Percentiles rank a stretch among this genome's conserved stretches.
phyloP scores from a whole-genome alignment of 2,113 vertebrate genomes.

The Tapirus terrestris region DNA sequence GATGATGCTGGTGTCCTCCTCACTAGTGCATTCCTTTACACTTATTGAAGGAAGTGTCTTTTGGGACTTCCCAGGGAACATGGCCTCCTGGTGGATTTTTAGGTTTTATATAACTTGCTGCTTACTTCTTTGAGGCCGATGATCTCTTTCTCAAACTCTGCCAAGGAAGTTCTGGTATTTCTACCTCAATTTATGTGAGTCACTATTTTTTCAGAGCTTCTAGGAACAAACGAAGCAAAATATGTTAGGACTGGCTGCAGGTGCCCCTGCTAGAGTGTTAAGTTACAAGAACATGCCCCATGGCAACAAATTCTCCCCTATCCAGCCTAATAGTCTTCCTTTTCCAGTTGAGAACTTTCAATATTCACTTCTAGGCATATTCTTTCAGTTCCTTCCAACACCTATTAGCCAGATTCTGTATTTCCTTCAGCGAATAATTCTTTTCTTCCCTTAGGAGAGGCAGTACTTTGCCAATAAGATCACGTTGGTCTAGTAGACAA shows the following conservation, averaged over 20 bases:
- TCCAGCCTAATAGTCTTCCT: not conserved
- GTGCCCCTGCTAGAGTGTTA: not conserved
- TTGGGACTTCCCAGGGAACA: not conserved
- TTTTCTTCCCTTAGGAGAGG: not conserved
- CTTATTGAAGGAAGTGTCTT: not conserved
- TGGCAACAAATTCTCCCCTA: not conserved
- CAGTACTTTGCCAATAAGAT: not conserved
- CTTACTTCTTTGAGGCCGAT: not conserved
- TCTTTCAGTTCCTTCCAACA: not conserved
- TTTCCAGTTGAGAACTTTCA: not conserved
- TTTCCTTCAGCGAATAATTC: not conserved
- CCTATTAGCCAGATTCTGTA: not conserved
- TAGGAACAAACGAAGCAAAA: not conserved
- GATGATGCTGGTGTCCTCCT: not conserved
- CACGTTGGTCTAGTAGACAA: not conserved
- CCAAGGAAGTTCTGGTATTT: not conserved
- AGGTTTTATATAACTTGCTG: not conserved
- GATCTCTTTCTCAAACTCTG: not conserved
- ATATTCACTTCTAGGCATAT: not conserved
- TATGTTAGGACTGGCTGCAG: not conserved
- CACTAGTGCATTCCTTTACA: not conserved
- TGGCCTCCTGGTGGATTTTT: not conserved
- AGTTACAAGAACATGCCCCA: not conserved
- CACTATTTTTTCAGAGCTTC: not conserved
- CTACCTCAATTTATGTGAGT: not conserved